A percentile compares a stretch with the other conserved stretches of the same genome.
phyloP scores from a whole-genome alignment of 2,797 vertebrate genomes.

The Cygnus olor region DNA sequence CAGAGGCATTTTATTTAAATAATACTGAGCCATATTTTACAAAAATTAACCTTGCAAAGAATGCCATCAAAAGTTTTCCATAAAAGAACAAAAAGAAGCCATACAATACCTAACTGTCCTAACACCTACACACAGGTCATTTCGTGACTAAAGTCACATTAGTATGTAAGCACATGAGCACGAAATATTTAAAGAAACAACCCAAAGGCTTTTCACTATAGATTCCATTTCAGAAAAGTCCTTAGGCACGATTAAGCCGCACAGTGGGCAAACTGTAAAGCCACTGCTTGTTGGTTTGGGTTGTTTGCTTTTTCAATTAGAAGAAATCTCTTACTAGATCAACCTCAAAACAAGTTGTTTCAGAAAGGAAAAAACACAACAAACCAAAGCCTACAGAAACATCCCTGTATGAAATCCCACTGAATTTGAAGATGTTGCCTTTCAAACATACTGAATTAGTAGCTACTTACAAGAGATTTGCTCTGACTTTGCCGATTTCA shows the following conservation, averaged over 20 bases:
- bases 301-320: not conserved
- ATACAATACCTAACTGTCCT: not conserved
- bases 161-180: fast-evolving
- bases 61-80: not conserved
- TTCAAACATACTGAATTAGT: not conserved
- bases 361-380: not conserved
- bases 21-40: not conserved
- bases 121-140: not conserved
- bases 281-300: fast-evolving
- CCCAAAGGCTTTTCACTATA: not conserved
- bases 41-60: not conserved
- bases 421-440: not conserved
- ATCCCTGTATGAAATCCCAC: not conserved
- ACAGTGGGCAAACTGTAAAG: not conserved
- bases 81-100: not conserved
- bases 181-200: not conserved
- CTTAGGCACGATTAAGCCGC: not conserved
- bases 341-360: not conserved
- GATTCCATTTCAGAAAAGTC: not conserved
- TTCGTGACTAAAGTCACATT: not conserved
- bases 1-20: not conserved
- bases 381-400: not conserved
- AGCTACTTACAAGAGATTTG: not conserved
- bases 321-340: not conserved
- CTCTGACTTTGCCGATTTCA: not conserved